Evolutionary conservation across 2,797 vertebrate species (phyloP).

Genomic region (Halcyon badia): DNA sequence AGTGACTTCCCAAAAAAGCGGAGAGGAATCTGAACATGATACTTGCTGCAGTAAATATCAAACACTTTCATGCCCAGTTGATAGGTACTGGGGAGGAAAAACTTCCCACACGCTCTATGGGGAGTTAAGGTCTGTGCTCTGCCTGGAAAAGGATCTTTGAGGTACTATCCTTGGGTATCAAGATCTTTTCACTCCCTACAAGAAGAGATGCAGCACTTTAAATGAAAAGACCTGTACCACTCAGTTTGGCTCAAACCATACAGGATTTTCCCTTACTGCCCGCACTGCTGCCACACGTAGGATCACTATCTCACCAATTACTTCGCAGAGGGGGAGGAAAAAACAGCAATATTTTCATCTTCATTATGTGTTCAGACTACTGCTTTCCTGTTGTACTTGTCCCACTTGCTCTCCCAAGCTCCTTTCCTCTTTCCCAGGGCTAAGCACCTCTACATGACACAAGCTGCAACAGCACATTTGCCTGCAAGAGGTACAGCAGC

Average conservation of each 20-base stretch:
- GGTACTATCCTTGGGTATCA: neutral
- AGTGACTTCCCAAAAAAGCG: neutral
- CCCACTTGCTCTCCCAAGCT: neutral
- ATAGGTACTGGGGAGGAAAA: accelerated
- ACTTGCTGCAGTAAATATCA: neutral
- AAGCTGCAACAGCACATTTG: neutral
- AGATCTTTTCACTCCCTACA: neutral
- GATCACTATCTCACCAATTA: neutral
- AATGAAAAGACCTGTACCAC: neutral
- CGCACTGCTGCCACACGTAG: neutral
- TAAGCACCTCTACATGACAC: neutral
- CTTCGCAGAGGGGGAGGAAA: neutral
- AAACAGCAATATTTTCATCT: neutral
- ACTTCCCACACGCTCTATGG: neutral
- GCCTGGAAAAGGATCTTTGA: neutral
- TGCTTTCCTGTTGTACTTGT: neutral
- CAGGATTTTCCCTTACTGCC: neutral
- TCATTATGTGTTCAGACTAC: neutral
- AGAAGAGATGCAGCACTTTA: neutral
- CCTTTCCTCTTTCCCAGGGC: neutral
- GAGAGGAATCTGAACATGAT: neutral
- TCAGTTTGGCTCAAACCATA: neutral
- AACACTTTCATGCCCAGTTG: neutral
- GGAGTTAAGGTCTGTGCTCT: neutral
- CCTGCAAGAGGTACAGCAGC: accelerated